These are phyloP conservation scores for Parasteatoda tepidariorum DNA, from an alignment of 1,140 invertebrate species.

Conservation along the genomic window DNA sequence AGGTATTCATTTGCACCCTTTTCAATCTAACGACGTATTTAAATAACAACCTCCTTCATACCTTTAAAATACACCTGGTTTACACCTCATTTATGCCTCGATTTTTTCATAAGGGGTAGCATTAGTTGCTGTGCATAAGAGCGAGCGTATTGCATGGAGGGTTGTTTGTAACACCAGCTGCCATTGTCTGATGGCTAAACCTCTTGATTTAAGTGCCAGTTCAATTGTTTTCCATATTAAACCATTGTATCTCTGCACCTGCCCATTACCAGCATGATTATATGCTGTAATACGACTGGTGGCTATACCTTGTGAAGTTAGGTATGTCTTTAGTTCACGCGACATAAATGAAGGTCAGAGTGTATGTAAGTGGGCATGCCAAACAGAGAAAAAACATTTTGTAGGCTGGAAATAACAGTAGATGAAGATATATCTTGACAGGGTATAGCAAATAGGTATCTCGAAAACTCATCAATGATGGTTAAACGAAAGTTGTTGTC, in stretches of 20 bases:
- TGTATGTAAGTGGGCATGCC: constrained; percentile 61
- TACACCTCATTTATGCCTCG: constrained; percentile 48
- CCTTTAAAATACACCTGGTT: constrained; percentile 12
- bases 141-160: constrained; percentile 43
- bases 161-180: neutral
- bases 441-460: constrained; percentile 66
- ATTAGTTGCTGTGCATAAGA: constrained; percentile 58
- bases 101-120: no score
- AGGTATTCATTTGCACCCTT: no score
- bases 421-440: constrained; percentile 62
- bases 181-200: constrained; percentile 36
- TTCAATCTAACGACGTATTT: no score
- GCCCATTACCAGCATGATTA: constrained; percentile 58
- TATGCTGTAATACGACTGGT: constrained; percentile 58
- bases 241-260: constrained; percentile 60
- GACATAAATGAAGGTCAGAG: constrained; percentile 64
- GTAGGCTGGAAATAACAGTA: constrained; percentile 63
- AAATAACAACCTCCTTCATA: no score
- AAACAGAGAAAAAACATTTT: constrained; percentile 62
- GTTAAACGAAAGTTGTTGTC: no score
- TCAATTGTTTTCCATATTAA: constrained; percentile 62
- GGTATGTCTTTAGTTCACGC: constrained; percentile 58
- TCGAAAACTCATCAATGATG: constrained; percentile 66
- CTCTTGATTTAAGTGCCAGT: constrained; percentile 45
- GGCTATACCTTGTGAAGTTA: constrained; percentile 40